These are phyloP conservation scores for Andrena dorsata DNA, from an alignment of 2,888 invertebrate genomes.

Conservation along the genomic window DNA sequence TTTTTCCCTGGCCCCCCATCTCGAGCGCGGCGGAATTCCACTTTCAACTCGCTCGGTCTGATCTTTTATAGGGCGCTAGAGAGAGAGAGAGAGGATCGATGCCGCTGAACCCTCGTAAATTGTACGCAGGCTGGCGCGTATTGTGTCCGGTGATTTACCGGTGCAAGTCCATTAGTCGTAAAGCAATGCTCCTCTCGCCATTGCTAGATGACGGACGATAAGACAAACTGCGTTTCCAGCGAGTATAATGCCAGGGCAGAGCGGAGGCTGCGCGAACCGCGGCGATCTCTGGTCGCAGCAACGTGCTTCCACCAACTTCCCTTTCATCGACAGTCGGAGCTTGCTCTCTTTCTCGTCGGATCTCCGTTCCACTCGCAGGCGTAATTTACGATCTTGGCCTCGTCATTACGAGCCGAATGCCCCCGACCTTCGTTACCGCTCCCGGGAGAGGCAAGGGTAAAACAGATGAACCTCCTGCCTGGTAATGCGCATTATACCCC, in stretches of 20 bases:
- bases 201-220: slow-evolving; percentile 75
- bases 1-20: slow-evolving; percentile 28
- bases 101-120: slow-evolving; percentile 75
- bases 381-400: slow-evolving; percentile 74
- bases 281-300: slow-evolving; percentile 53
- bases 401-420: slow-evolving; percentile 72
- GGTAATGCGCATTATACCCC: slow-evolving; percentile 33
- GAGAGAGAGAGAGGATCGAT: slow-evolving; percentile 58
- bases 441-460: slow-evolving; percentile 40
- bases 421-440: slow-evolving; percentile 57
- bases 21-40: slow-evolving; percentile 31
- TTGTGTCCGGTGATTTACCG: slow-evolving; percentile 78
- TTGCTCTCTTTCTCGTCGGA: slow-evolving; percentile 33
- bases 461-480: slow-evolving; percentile 42
- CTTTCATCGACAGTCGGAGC: slow-evolving; percentile 67
- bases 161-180: slow-evolving; percentile 79
- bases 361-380: slow-evolving; percentile 53
- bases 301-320: slow-evolving; percentile 62
- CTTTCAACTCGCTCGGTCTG: slow-evolving; percentile 55
- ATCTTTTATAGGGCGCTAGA: slow-evolving; percentile 66
- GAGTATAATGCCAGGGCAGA: slow-evolving; percentile 53
- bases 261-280: slow-evolving; percentile 24
- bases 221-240: slow-evolving; percentile 75
- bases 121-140: slow-evolving; percentile 68
- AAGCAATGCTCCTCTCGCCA: slow-evolving; percentile 75